Conservation (phyloP, 2,888 invertebrate genomes). For the Adelphocoris suturalis region DNA sequence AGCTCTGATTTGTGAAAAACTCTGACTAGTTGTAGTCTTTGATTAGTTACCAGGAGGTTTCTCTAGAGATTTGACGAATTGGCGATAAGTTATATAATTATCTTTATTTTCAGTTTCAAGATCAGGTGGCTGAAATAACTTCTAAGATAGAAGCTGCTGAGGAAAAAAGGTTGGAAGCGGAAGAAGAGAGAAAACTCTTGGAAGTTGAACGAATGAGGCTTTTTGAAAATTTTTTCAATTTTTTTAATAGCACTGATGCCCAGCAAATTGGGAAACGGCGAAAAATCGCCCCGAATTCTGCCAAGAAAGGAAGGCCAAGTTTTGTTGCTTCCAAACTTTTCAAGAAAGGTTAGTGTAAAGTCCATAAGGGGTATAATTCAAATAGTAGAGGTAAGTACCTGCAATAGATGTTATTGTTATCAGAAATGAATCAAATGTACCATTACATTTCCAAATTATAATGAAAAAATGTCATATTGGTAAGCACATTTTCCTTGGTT, state of each 20-base stretch:
- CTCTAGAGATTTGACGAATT: too few relatives aligned
- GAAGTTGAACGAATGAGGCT: not conserved
- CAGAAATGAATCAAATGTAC: not conserved
- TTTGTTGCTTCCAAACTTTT: slow-evolving; percentile 32
- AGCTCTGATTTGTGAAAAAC: too few relatives aligned
- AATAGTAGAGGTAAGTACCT: too few relatives aligned
- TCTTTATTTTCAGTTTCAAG: not conserved
- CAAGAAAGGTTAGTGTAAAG: not conserved
- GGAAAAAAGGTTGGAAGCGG: not conserved
- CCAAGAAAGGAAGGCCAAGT: not conserved
- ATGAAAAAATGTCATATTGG: too few relatives aligned
- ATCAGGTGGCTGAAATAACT: not conserved
- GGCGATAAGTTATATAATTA: not conserved
- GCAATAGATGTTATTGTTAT: not conserved
- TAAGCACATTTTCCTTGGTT: too few relatives aligned
- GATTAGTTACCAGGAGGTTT: too few relatives aligned
- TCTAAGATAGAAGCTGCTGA: not conserved
- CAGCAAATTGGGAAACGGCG: not conserved
- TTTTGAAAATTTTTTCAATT: not conserved
- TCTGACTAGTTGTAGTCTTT: too few relatives aligned
- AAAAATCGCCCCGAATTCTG: not conserved
- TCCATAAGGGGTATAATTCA: not conserved
- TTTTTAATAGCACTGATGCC: not conserved
- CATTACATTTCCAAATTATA: not conserved
- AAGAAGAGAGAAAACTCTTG: not conserved